phyloP scores from a whole-genome alignment of 1,140 invertebrate genomes.

The Anadara kagoshimensis region DNA sequence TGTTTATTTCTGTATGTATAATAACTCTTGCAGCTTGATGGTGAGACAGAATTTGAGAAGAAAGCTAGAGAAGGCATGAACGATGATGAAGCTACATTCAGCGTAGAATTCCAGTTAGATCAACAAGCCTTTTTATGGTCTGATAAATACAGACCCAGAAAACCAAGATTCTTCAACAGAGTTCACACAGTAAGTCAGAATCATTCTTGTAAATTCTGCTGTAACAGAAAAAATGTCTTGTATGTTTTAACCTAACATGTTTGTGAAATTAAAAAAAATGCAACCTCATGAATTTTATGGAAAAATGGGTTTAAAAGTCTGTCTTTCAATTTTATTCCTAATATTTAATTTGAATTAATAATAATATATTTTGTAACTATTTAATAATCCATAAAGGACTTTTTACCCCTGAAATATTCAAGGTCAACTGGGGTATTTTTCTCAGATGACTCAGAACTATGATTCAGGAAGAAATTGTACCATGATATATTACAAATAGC shows the following conservation, averaged over 20 bases:
- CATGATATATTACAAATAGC: no score
- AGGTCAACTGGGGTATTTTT: no score
- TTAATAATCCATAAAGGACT: no score
- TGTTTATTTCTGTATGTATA: no score
- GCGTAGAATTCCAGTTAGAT: slow-evolving; percentile 87
- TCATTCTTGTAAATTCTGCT: not conserved
- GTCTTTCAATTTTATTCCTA: no score
- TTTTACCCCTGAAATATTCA: no score
- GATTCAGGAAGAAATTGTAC: no score
- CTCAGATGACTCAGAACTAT: no score
- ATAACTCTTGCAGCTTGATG: slow-evolving; percentile 63
- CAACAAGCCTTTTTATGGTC: slow-evolving; percentile 96
- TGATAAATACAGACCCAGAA: slow-evolving; percentile 94
- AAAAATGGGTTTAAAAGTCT: not conserved
- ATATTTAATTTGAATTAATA: no score
- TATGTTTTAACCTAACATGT: not conserved
- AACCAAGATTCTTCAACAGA: slow-evolving; percentile 98
- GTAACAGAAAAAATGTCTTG: not conserved
- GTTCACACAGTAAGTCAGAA: slow-evolving; percentile 76
- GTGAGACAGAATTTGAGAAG: slow-evolving; percentile 78
- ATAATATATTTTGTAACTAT: no score
- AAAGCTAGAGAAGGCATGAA: slow-evolving; percentile 89
- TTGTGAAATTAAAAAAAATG: not conserved
- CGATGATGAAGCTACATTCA: slow-evolving; percentile 91
- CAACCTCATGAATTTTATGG: not conserved